A percentile compares a stretch with the other conserved stretches of the same genome.
These are phyloP conservation scores for Lasiommata megera DNA, from an alignment of 2,888 invertebrate species.

Conservation along the genomic window DNA sequence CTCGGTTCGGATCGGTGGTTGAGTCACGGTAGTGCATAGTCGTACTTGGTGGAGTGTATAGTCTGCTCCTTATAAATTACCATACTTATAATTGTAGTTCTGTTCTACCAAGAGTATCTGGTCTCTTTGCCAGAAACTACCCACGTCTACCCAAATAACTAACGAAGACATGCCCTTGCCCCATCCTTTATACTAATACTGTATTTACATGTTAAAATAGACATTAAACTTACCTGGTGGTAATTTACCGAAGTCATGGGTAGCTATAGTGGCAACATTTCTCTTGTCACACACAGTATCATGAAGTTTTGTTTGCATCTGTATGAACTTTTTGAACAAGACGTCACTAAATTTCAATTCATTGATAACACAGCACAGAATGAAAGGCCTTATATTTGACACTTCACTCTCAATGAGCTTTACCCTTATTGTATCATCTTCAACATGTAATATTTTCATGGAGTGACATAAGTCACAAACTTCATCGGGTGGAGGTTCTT, in stretches of 20 bases:
- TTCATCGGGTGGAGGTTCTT: conserved; percentile 54
- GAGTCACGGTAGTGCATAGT: too few species aligned
- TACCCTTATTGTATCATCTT: conserved; percentile 72
- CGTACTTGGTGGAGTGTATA: too few species aligned
- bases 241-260: conserved; percentile 88
- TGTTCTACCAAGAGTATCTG: too few species aligned
- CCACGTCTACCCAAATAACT: too few species aligned
- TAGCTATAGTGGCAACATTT: conserved; percentile 90
- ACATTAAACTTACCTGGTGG: conserved; percentile 65
- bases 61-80: too few species aligned
- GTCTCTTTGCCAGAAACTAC: too few species aligned
- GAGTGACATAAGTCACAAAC: conserved; percentile 60
- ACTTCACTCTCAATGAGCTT: conserved; percentile 81
- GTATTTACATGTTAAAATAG: background rate
- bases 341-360: conserved; percentile 83
- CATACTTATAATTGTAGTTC: too few species aligned
- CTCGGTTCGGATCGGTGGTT: too few species aligned
- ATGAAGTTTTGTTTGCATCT: conserved; percentile 89
- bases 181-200: too few species aligned
- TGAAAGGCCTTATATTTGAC: conserved; percentile 84
- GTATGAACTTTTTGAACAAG: conserved; percentile 88
- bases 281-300: conserved; percentile 89
- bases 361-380: conserved; percentile 87
- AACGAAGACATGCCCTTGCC: too few species aligned
- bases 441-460: conserved; percentile 69